Evolutionary conservation across 2,888 invertebrate genomes (phyloP).

Genomic region (Drosophila neonasuta): DNA sequence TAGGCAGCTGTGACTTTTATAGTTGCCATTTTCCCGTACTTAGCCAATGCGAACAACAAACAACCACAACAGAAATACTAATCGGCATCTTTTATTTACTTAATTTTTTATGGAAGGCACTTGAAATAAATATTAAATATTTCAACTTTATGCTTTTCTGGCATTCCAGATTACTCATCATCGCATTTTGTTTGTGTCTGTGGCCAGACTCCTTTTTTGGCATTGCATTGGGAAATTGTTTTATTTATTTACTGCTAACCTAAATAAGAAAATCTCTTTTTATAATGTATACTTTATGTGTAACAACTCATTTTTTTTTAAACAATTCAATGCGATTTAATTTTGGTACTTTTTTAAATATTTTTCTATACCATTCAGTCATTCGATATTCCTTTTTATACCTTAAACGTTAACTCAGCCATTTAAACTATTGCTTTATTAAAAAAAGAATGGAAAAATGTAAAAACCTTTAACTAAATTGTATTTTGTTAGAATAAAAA

Average conservation of each 20-base stretch:
- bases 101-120: constrained; percentile 29
- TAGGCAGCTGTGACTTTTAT: neutral
- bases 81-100: constrained; percentile 23
- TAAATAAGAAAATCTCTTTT: too few species aligned
- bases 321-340: too few species aligned
- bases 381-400: too few species aligned
- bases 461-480: too few species aligned
- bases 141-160: constrained; percentile 33
- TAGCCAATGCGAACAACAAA: neutral
- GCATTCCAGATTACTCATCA: constrained; percentile 25
- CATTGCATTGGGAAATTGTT: constrained; percentile 3
- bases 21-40: constrained; percentile 4
- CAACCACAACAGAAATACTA: constrained; percentile 1
- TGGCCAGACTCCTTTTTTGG: constrained; percentile 49
- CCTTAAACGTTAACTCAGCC: too few species aligned
- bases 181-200: constrained; percentile 1
- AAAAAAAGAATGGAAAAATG: too few species aligned
- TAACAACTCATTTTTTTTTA: too few species aligned
- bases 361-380: too few species aligned
- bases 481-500: too few species aligned
- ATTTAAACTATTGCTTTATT: too few species aligned
- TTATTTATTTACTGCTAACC: neutral
- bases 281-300: too few species aligned
- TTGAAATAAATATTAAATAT: constrained; percentile 42
- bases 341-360: too few species aligned